Conservation (phyloP, 1,140 invertebrate genomes). For the Dolichoris vasculosae region DNA sequence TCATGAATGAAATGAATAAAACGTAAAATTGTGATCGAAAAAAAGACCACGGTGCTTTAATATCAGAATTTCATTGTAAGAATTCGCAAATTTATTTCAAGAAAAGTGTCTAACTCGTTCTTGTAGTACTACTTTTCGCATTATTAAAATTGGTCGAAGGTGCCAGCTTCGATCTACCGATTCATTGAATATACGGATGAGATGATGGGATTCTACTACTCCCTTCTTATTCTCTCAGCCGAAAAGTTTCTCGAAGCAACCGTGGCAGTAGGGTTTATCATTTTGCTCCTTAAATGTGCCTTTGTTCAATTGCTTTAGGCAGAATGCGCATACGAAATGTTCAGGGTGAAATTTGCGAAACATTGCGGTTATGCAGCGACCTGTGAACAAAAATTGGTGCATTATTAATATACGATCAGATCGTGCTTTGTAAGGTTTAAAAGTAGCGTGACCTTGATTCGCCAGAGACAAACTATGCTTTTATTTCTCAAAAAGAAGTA, state of each 20-base stretch:
- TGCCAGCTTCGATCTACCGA: not conserved
- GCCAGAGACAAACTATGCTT: too few species aligned
- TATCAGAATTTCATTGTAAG: not conserved
- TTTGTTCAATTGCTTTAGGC: conserved; percentile 97
- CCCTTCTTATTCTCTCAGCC: conserved; percentile 76
- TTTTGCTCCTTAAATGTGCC: conserved; percentile 99
- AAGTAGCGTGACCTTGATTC: too few species aligned
- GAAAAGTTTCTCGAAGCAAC: conserved; percentile 97
- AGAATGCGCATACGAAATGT: conserved; percentile 99
- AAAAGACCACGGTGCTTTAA: not conserved
- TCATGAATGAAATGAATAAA: too few species aligned
- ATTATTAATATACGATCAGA: not conserved
- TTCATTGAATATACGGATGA: not conserved
- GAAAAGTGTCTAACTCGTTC: not conserved
- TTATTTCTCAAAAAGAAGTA: too few species aligned
- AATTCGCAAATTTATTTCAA: not conserved
- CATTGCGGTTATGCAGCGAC: conserved; percentile 99
- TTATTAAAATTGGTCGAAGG: not conserved
- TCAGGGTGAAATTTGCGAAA: conserved; percentile 99
- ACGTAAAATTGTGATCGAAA: too few species aligned
- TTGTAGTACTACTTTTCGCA: not conserved
- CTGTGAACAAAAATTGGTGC: conserved; percentile 64
- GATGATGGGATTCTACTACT: not conserved
- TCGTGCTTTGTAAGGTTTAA: not conserved
- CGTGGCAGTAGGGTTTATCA: conserved; percentile 98